A percentile compares a stretch with the other conserved stretches of the same genome.
Evolutionary conservation across 1,140 invertebrate species (phyloP).

Genomic region (Trinorchestia longiramus): DNA sequence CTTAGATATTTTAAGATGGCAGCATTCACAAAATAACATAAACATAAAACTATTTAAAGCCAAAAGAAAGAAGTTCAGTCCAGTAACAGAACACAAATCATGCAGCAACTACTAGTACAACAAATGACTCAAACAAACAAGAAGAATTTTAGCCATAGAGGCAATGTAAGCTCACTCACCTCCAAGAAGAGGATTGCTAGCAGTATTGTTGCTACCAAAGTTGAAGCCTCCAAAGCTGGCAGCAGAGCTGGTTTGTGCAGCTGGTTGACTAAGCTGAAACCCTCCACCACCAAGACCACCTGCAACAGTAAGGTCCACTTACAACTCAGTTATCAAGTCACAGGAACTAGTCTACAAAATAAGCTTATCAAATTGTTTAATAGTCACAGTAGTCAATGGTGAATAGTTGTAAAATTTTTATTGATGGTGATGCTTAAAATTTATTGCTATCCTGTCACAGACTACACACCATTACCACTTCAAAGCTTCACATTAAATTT

Average conservation of each 20-base stretch:
- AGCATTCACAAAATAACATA: too few species aligned
- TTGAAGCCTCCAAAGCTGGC: not conserved
- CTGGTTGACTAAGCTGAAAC: conserved; percentile 16
- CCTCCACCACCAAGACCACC: conserved; percentile 36
- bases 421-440: too few species aligned
- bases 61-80: not conserved
- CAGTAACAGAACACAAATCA: not conserved
- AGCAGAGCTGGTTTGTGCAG: not conserved
- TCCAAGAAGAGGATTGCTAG: not conserved
- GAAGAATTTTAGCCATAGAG: not conserved
- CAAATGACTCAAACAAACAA: not conserved
- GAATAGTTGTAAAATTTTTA: too few species aligned
- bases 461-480: too few species aligned
- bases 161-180: not conserved
- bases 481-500: too few species aligned
- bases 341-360: too few species aligned
- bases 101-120: not conserved
- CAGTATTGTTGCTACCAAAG: conserved; percentile 24
- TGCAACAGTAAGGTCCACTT: not conserved
- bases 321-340: too few species aligned
- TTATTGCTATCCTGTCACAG: too few species aligned
- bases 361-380: too few species aligned
- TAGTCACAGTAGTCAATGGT: too few species aligned
- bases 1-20: too few species aligned
- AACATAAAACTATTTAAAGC: not conserved